phyloP scores from a whole-genome alignment of 53 echinoderm and acorn worm species.

The Actinopyga echinites region DNA sequence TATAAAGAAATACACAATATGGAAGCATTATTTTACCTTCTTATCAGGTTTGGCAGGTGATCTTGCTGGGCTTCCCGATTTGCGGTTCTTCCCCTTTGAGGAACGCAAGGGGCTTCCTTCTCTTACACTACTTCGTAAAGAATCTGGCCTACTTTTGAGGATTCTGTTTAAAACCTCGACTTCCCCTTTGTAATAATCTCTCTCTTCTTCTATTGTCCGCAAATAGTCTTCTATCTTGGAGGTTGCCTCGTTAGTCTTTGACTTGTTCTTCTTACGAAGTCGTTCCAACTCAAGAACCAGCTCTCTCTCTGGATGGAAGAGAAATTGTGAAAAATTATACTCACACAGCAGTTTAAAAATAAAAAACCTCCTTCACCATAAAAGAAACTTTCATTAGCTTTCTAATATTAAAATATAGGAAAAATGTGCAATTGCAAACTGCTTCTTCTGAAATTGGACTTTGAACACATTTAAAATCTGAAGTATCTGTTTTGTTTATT shows the following conservation, averaged over 20 bases:
- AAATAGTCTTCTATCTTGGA: constrained; percentile 77
- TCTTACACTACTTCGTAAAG: constrained; percentile 31
- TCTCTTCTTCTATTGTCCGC: constrained; percentile 89
- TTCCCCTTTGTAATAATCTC: constrained; percentile 97
- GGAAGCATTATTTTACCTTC: constrained; percentile 27
- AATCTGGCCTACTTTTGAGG: constrained; percentile 59
- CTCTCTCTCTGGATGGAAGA: constrained; percentile 74
- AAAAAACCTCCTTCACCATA: no score
- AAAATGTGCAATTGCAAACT: no score
- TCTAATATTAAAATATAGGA: no score
- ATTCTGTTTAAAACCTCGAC: constrained; percentile 91
- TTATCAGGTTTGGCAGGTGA: constrained; percentile 57
- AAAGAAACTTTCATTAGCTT: no score
- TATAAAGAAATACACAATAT: no score
- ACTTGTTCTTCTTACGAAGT: constrained; percentile 73
- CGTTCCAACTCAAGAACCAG: constrained; percentile 91
- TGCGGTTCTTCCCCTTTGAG: constrained; percentile 46
- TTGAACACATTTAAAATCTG: no score
- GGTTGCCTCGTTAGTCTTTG: constrained; percentile 51
- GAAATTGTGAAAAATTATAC: no score
- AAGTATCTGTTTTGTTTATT: no score
- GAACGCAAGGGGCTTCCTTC: constrained; percentile 61
- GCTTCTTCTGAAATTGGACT: no score
- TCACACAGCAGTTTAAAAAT: background rate
- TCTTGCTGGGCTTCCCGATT: constrained; percentile 65